Evolutionary conservation across 1,140 invertebrate species (phyloP), one percentile per base, ranked within the genome.

Genomic region (Zaprionus camerounensis): DNA sequence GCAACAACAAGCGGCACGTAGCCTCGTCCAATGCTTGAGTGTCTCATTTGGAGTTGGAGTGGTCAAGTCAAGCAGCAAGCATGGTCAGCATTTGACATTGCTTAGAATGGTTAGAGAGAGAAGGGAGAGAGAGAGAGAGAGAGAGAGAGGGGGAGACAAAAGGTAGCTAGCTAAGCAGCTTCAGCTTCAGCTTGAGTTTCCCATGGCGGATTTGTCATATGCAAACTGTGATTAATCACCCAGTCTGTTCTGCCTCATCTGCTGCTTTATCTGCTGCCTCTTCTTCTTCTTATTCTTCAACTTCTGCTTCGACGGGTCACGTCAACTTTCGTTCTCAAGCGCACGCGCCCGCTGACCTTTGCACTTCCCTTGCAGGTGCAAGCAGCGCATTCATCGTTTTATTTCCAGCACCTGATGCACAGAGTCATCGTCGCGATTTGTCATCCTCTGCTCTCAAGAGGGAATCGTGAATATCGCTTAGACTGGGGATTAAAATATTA

Each of bases 391-490:
- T 80, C 83, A 87, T 71, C 72, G 46, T 36, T 69, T 88, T 88
- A 87, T 88, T 88, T 86, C 67, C 82, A 83, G 80, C 83, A 73
- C 58, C 64, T 28, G 69, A 80, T 88, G 85, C 84, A 81, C 1
- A 24, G 46, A 46, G n/a, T 78, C 84, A 88, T 58, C 41, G 65
- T 12, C 15, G 55, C 38, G 41, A 68, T 73, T 66, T 72, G 64
- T 76, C 72, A 86, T 77, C 72, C 59, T 24, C 56, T 55, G 28
- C 41, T 44, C 41, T 13, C 12, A 4, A 38, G 36, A 38, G 36
- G 13, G 36, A 38, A 38, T 38, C 41, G 41, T 46, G 41, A 46
- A 17, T 0, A 46, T 46, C 41, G 1, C n/a, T 17, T 17, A 9
- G 41, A 51, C 0, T 69, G 57, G 76, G 31, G 28, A 64, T 34